phyloP scores from a whole-genome alignment of 2,113 vertebrate species.

The Laterallus jamaicensis region DNA sequence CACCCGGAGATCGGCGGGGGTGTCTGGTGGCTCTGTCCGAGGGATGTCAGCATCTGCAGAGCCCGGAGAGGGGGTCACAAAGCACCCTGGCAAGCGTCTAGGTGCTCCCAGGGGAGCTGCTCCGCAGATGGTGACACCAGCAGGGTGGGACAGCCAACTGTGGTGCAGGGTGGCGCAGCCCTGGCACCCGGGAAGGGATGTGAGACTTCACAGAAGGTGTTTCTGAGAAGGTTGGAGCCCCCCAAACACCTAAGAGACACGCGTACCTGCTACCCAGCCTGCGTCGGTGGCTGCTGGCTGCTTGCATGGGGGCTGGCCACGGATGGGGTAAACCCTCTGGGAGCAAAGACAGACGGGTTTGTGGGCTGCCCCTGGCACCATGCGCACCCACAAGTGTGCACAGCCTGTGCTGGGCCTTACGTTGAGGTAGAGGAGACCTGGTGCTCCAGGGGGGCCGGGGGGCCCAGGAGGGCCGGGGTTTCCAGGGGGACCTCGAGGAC shows the following conservation, averaged over 20 bases:
- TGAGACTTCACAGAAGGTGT: neutral
- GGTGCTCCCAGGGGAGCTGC: neutral
- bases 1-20: neutral
- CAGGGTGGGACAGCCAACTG: neutral
- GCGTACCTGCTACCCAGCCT: slow-evolving; percentile 39
- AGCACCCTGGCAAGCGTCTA: neutral
- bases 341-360: neutral
- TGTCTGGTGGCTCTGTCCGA: neutral
- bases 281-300: neutral
- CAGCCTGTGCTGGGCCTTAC: slow-evolving; percentile 23
- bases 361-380: neutral
- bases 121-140: neutral
- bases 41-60: neutral
- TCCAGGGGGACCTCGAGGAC: slow-evolving; percentile 43
- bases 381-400: rapidly evolving
- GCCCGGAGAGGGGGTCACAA: neutral
- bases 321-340: slow-evolving; percentile 51
- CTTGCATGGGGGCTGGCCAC: slow-evolving; percentile 46
- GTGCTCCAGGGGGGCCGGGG: slow-evolving; percentile 59
- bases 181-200: rapidly evolving
- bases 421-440: slow-evolving; percentile 68
- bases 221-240: neutral
- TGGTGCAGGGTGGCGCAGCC: neutral
- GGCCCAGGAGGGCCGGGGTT: neutral
- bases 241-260: rapidly evolving